These are phyloP conservation scores for Galaxea fascicularis DNA, from an alignment of 92 coral and sea anemone genomes.

Conservation along the genomic window DNA sequence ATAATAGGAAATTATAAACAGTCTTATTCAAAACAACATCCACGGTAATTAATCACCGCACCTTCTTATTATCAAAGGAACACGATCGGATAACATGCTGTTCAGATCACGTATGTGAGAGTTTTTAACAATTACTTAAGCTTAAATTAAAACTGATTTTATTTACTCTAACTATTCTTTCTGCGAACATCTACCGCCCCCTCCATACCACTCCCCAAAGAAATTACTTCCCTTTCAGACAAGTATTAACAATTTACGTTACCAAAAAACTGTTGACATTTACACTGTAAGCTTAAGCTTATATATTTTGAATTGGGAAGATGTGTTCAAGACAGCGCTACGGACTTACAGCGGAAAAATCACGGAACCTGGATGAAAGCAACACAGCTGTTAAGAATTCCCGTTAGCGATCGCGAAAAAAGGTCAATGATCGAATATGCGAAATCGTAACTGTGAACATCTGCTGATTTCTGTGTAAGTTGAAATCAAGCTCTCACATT, in stretches of 20 bases:
- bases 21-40: background rate
- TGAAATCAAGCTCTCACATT: background rate
- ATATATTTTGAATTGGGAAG: too few species aligned
- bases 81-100: too few species aligned
- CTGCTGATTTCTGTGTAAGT: conserved; percentile 5
- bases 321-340: too few species aligned
- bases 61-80: too few species aligned
- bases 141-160: too few species aligned
- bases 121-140: background rate
- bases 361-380: background rate
- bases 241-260: conserved; percentile 6
- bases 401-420: too few species aligned
- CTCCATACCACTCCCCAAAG: background rate
- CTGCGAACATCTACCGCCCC: background rate
- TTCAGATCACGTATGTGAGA: too few species aligned
- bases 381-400: background rate
- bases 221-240: conserved; percentile 16
- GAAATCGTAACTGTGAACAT: background rate
- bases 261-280: conserved; percentile 11
- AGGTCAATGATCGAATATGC: background rate
- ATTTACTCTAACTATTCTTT: background rate
- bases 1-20: background rate
- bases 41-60: background rate
- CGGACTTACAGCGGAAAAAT: too few species aligned
- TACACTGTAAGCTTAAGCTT: too few species aligned